A percentile compares a stretch with the other conserved stretches of the same genome.
Conservation (phyloP, 2,113 vertebrate genomes). For the Thamnaconus septentrionalis region DNA sequence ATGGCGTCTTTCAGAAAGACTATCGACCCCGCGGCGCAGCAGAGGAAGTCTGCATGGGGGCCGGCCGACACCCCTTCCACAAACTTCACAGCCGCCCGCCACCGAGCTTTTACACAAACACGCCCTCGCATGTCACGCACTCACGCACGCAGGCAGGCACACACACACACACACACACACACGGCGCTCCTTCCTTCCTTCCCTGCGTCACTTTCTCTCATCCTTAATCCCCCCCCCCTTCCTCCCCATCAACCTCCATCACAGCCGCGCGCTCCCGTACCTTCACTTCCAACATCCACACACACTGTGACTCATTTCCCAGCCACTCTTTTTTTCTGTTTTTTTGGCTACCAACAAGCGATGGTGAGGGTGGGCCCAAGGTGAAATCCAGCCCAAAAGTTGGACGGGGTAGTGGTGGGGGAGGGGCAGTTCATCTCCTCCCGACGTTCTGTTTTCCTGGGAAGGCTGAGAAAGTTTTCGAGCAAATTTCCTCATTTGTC, state of each 20-base stretch:
- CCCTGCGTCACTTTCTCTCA: too few relatives aligned
- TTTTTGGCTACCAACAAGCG: slow-evolving; percentile 18
- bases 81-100: slow-evolving; percentile 73
- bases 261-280: slow-evolving; percentile 4
- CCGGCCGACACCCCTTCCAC: slow-evolving; percentile 71
- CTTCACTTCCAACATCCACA: slow-evolving; percentile 43
- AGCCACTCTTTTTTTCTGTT: slow-evolving; percentile 18
- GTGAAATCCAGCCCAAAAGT: slow-evolving; percentile 14
- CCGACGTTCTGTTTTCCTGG: too few relatives aligned
- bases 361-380: slow-evolving; percentile 22
- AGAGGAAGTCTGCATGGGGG: slow-evolving; percentile 72
- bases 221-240: too few relatives aligned
- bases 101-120: slow-evolving; percentile 37
- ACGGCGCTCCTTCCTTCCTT: too few relatives aligned
- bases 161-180: slow-evolving; percentile 5
- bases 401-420: too few relatives aligned
- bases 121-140: slow-evolving; percentile 16
- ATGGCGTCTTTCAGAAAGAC: slow-evolving; percentile 74
- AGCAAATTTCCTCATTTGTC: too few relatives aligned
- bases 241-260: too few relatives aligned
- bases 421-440: too few relatives aligned
- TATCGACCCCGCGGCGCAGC: slow-evolving; percentile 63
- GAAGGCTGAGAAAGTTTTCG: too few relatives aligned
- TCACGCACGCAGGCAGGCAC: slow-evolving; percentile 8
- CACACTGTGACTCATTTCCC: slow-evolving; percentile 51